Base-by-base conservation (phyloP, 2,797 vertebrate species). In the Peromyscus attwateri region DNA sequence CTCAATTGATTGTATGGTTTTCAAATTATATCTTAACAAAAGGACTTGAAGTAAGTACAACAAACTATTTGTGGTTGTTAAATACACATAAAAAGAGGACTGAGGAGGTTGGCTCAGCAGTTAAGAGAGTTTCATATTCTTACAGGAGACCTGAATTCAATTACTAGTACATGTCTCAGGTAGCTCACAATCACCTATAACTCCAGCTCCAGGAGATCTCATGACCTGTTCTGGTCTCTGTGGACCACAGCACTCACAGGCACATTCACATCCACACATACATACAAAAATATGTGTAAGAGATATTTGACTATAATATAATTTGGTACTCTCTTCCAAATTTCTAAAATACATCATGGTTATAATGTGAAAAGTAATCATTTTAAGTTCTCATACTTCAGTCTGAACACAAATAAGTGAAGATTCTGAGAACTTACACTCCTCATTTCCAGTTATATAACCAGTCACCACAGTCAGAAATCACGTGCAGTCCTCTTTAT, bases 341-440 rank as follows among this genome's bases (percentile, higher is more conserved):
- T 87, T 95, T 52, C 70, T 91, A 83, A 89, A 95, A 76, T 81
- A 79, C 82, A 89, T 97, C 70, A 73, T 66, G 91, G 89, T 84
- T 95, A 96, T 90, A 89, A 81, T 77, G 2, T 96, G 70, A 94
- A 95, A 89, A 37, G 1, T 87, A 90, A 94, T 83, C 92, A 92
- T 60, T 71, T 55, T 93, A 81, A 27, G 5, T 84, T 94, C 17
- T 52, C 89, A 88, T 96, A 43, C 21, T 40, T 94, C 43, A 76
- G 46, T 84, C 55, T 92, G 80, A 92, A 76, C 57, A 94, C 3
- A 80, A 91, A 76, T 95, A 90, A 89, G 92, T 31, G 55, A 93
- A 89, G 60, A 55, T 27, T 7, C 31, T 80, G n/a, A 82, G 62
- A 91, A 55, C 40, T 91, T 91, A 68, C 55, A 34, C 80, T 79